Percentiles rank a stretch among this genome's conserved stretches.
Evolutionary conservation across 2,888 invertebrate species (phyloP).

Genomic region (Mamestra brassicae): DNA sequence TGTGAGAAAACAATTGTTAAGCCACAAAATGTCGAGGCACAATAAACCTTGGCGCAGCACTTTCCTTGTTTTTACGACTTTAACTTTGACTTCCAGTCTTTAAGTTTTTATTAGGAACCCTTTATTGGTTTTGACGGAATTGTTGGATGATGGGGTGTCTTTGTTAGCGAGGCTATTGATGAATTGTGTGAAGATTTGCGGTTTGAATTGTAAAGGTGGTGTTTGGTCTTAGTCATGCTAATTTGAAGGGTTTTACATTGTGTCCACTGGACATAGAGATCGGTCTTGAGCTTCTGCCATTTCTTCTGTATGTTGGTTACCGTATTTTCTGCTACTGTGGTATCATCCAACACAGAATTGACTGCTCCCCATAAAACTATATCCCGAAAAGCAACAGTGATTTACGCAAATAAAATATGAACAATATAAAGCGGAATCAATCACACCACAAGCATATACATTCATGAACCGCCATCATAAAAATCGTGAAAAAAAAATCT

Average conservation of each 20-base stretch:
- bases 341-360: neutral
- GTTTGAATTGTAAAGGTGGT: conserved; percentile 28
- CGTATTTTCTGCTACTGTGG: neutral
- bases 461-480: conserved; percentile 77
- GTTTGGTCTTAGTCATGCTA: conserved; percentile 25
- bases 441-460: conserved; percentile 68
- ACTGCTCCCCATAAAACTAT: conserved; percentile 28
- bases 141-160: conserved; percentile 28
- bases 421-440: conserved; percentile 65
- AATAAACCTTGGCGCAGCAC: conserved; percentile 68
- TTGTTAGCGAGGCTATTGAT: conserved; percentile 36
- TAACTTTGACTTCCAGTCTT: conserved; percentile 74
- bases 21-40: conserved; percentile 76
- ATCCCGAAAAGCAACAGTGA: conserved; percentile 40
- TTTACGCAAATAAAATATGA: conserved; percentile 60
- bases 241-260: neutral
- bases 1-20: conserved; percentile 86
- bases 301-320: neutral
- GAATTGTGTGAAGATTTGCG: conserved; percentile 43
- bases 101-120: conserved; percentile 80
- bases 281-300: neutral
- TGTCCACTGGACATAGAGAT: neutral
- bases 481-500: conserved; percentile 76
- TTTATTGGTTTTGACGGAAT: conserved; percentile 71
- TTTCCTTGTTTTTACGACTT: conserved; percentile 70